Percentiles rank a stretch among this genome's conserved stretches.
phyloP scores from a whole-genome alignment of 2,113 vertebrate genomes.

The Todiramphus saurophagus region DNA sequence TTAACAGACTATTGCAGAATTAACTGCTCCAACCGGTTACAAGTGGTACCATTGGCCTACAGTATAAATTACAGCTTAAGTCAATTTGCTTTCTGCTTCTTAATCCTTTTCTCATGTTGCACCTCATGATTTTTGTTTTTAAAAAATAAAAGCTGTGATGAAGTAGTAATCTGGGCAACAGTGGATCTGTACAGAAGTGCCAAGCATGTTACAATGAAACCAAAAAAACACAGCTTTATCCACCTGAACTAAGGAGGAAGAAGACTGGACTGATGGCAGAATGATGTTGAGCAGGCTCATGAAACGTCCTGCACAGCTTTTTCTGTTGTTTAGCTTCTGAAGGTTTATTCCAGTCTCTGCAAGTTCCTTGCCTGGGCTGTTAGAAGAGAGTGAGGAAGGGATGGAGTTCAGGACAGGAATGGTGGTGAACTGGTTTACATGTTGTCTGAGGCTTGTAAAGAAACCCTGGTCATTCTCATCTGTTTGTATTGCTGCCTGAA shows the following conservation, averaged over 20 bases:
- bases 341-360: background rate
- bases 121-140: background rate
- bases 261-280: background rate
- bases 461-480: background rate
- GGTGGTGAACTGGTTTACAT: background rate
- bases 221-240: background rate
- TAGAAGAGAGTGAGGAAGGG: background rate
- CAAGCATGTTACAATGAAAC: background rate
- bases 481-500: background rate
- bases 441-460: background rate
- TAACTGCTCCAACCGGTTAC: background rate
- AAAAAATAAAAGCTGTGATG: background rate
- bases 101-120: background rate
- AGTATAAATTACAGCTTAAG: background rate
- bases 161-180: background rate
- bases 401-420: background rate
- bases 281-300: background rate
- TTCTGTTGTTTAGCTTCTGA: conserved; percentile 11
- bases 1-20: background rate
- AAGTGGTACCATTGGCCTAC: background rate
- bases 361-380: background rate
- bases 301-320: background rate
- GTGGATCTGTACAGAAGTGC: background rate
- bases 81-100: background rate
- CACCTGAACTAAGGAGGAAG: background rate